A percentile compares a stretch with the other conserved stretches of the same genome.
phyloP scores from a whole-genome alignment of 2,113 vertebrate genomes.

The Nicator chloris region DNA sequence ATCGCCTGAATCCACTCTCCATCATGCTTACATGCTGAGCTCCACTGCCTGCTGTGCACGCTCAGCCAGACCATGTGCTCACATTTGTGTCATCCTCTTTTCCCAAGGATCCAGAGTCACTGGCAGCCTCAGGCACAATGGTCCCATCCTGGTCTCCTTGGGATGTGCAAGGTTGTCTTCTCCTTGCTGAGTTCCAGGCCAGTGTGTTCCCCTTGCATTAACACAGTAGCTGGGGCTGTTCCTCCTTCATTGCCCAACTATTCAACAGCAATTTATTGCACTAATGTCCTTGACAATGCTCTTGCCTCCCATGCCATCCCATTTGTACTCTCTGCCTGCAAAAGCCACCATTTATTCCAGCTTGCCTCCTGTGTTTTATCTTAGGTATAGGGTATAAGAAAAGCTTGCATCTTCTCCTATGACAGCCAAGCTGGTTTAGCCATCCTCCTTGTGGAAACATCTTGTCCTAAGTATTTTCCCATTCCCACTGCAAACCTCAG shows the following conservation, averaged over 20 bases:
- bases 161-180: accelerated
- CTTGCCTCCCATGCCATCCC: background rate
- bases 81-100: accelerated
- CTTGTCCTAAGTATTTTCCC: background rate
- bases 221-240: background rate
- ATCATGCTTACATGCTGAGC: background rate
- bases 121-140: background rate
- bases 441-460: background rate
- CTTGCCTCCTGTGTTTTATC: background rate
- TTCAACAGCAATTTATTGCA: background rate
- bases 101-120: background rate
- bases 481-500: background rate
- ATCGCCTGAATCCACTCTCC: background rate
- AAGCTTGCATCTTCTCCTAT: background rate
- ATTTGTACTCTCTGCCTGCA: background rate
- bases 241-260: background rate
- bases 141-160: background rate
- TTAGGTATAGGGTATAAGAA: background rate
- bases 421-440: background rate
- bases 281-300: background rate
- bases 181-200: background rate
- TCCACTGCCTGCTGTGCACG: accelerated
- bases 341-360: background rate
- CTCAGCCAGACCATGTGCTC: accelerated
- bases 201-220: background rate